A percentile compares a stretch with the other conserved stretches of the same genome.
phyloP scores from a whole-genome alignment of 2,113 vertebrate genomes.

The Rhineura floridana region DNA sequence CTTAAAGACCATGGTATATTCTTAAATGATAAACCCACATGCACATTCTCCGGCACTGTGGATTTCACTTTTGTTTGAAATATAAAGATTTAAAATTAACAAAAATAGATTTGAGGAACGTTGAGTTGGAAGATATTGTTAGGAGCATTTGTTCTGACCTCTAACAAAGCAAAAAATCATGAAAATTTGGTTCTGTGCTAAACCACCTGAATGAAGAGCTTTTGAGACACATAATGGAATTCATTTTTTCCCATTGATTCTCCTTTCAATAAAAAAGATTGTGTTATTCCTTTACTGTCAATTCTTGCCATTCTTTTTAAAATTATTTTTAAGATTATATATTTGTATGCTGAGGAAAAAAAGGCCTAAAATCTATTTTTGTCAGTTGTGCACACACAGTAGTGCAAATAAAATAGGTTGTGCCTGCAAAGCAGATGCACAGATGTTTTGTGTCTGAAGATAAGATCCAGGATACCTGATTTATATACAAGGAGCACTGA shows the following conservation, averaged over 20 bases:
- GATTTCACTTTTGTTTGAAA: not conserved
- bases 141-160: not conserved
- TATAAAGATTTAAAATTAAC: not conserved
- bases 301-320: not conserved
- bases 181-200: not conserved
- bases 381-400: not conserved
- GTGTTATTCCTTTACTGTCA: not conserved
- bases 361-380: rapidly evolving
- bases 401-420: not conserved
- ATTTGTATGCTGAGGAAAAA: not conserved
- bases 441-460: not conserved
- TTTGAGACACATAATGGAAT: not conserved
- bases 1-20: not conserved
- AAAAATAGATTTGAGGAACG: not conserved
- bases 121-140: not conserved
- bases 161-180: too few species aligned
- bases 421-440: not conserved
- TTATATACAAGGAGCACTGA: not conserved
- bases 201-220: not conserved
- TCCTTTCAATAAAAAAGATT: not conserved
- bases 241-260: not conserved
- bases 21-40: not conserved
- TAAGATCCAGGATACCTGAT: not conserved
- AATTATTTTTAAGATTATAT: not conserved
- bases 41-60: not conserved